Evolutionary conservation across 1,140 invertebrate genomes (phyloP), one percentile per base, ranked within the genome.

Genomic region (Bombus vancouverensis): DNA sequence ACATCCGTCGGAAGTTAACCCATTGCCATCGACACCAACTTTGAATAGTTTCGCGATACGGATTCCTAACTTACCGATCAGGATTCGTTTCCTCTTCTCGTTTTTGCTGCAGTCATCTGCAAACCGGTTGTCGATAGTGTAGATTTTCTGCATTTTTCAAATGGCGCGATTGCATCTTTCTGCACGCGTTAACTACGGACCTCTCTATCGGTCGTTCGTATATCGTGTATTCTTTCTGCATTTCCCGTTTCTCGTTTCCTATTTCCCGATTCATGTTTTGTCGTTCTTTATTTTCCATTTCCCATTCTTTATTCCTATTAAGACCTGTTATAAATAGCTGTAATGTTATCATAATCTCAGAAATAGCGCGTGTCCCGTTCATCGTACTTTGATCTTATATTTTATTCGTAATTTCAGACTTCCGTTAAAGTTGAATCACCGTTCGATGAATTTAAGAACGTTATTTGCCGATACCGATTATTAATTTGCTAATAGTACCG

Each of bases 1-100:
- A 53, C 28, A 70, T 81, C 59, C 84, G 59, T 57, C 32, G 59
- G 79, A 85, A 57, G 79, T 74, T 81, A 85, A 81, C 84, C 5
- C 34, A 32, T 57, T 53, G 15, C 82, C 82, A n/a, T 42, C 34
- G 8, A 13, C 5, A 8, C 39, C 6, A 62, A 37, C 32, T 28
- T 53, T 28, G 44, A 10, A n/a, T 9, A n/a, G 62, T 32, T 57
- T 65, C 22, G 18, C 28, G 5, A 22, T 28, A 4, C 57, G 13
- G 83, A 2, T 53, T 10, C n/a, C 84, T 34, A 28, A 25, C 65
- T 85, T 81, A 85, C 44, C 84, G 70, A 53, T 39, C 37, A 37
- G n/a, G 15, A 37, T 59, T 65, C 53, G 6, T 57, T 44, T 39
- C 28, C 34, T n/a, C n/a, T 42, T 44, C 25, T 18, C 9, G 18